Base-by-base conservation (phyloP, 2,113 vertebrate species). In the Macquaria ambigua region DNA sequence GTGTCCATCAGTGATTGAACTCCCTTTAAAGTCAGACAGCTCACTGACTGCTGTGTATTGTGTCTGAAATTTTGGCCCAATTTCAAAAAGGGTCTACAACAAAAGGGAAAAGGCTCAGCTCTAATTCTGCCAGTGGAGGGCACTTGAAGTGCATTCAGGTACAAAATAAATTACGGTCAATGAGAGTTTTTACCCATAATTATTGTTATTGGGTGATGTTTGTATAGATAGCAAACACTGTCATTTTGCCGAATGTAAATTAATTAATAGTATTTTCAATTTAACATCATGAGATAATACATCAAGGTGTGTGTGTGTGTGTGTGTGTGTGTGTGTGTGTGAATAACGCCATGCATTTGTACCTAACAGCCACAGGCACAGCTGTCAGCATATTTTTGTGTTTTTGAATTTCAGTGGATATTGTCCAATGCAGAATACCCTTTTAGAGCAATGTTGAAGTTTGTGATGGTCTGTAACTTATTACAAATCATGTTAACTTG, bases 1-100 rank as follows among this genome's bases (percentile, higher is more conserved):
- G 31, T 75, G 56, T 58, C 28, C 14, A 9, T 76, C 28, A 52
- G 18, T 48, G 28, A 63, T 4, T 77, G n/a, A 58, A n/a, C 58
- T 66, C 7, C 1, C 76, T 74, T 69, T 74, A 8, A 39, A 50
- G 9, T 43, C 12, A 46, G 31, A 43, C 10, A 15, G 3, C 15
- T 77, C 46, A 23, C 21, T 55, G 73, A 43, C 31, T 46, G 53
- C 39, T 61, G 9, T 43, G 34, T 43, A 43, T 52, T 59, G 43
- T 52, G 25, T 72, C 61, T 63, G n/a, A 74, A 82, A 77, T 50
- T 31, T 74, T 34, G 56, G 83, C 34, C 31, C 59, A 63, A 58
- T 77, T 85, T 77, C 16, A 37, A 67, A 74, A 59, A 81, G 15
- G 5, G 5, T 31, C 15, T 48, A 8, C 10, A 72, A 5, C 46